phyloP scores from a whole-genome alignment of 2,113 vertebrate species.

The Grammomys surdaster region DNA sequence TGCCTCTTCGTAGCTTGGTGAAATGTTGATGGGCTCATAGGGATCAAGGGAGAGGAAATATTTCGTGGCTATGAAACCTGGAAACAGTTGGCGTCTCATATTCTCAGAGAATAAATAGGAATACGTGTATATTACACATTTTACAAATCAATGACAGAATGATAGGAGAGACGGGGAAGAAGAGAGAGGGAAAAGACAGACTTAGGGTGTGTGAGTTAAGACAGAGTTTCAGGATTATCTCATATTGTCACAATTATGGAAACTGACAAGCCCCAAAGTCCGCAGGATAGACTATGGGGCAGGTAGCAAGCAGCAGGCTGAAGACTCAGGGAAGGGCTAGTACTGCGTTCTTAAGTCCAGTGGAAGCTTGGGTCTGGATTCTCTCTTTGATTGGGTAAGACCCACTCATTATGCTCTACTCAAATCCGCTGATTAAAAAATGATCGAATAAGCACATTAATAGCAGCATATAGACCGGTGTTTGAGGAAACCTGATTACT shows the following conservation, averaged over 20 bases:
- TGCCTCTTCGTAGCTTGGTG: neutral
- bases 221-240: neutral
- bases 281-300: neutral
- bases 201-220: fast-evolving
- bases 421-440: neutral
- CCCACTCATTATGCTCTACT: neutral
- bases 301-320: neutral
- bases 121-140: too few species aligned
- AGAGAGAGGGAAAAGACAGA: neutral
- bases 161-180: neutral
- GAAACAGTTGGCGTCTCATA: neutral
- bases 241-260: neutral
- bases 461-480: neutral
- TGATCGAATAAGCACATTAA: neutral
- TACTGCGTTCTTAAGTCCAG: neutral
- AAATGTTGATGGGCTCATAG: neutral
- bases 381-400: neutral
- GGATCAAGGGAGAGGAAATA: neutral
- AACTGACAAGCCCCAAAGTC: neutral
- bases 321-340: neutral
- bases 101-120: neutral
- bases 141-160: neutral
- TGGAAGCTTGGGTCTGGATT: neutral
- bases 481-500: neutral
- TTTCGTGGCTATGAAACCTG: neutral